Conservation (phyloP, 2,113 vertebrate species). For the Pseudopipra pipra region DNA sequence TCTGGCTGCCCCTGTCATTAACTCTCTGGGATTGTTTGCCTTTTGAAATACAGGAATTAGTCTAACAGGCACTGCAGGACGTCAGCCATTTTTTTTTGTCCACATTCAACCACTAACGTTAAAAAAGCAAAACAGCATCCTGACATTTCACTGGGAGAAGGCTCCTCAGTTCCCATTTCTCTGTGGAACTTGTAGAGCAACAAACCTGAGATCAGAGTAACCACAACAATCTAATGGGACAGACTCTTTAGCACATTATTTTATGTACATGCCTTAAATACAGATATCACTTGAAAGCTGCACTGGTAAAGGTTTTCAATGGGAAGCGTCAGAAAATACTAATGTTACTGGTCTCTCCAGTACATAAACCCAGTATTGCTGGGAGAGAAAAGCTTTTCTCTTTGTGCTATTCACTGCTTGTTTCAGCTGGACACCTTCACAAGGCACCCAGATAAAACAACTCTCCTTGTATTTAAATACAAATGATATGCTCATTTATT, state of each 20-base stretch:
- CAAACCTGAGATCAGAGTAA: not conserved
- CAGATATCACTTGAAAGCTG: not conserved
- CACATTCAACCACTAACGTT: not conserved
- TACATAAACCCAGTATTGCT: not conserved
- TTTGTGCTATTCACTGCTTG: not conserved
- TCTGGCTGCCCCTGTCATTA: constrained; percentile 5
- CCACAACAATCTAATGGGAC: not conserved
- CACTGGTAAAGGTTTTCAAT: not conserved
- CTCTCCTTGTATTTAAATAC: not conserved
- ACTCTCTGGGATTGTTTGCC: constrained; percentile 36
- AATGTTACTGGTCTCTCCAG: not conserved
- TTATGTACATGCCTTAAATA: not conserved
- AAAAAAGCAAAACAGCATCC: not conserved
- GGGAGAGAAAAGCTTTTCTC: not conserved
- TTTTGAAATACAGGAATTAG: constrained; percentile 23
- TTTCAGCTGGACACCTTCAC: not conserved
- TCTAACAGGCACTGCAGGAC: not conserved
- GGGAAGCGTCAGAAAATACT: not conserved
- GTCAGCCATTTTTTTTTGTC: not conserved
- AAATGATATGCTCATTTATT: not conserved
- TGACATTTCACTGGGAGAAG: not conserved
- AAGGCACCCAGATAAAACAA: not conserved
- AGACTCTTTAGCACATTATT: not conserved
- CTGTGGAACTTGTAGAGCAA: not conserved
- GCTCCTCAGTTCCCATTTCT: not conserved